phyloP scores from a whole-genome alignment of 2,888 invertebrate genomes.

The Vandiemenella viatica region DNA sequence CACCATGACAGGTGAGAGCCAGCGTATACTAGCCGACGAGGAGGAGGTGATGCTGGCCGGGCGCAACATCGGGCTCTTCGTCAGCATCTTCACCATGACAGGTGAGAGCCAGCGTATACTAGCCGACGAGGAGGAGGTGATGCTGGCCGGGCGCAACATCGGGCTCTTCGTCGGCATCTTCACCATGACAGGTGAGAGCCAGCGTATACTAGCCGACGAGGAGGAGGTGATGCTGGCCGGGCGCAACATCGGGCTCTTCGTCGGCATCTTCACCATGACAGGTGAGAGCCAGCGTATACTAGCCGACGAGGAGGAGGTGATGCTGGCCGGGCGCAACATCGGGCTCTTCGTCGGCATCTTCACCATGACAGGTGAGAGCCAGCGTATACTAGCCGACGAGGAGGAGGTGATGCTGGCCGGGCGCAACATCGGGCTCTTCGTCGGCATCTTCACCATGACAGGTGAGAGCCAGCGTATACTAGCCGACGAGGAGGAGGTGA shows the following conservation, averaged over 20 bases:
- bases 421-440: slow-evolving; percentile 88
- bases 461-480: slow-evolving; percentile 37
- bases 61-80: slow-evolving; percentile 88
- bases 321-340: slow-evolving; percentile 95
- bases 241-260: slow-evolving; percentile 88
- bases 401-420: slow-evolving; percentile 99
- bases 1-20: slow-evolving; percentile 83
- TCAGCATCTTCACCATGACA: slow-evolving; percentile 99
- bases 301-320: slow-evolving; percentile 96
- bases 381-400: slow-evolving; percentile 84
- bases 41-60: slow-evolving; percentile 99
- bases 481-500: slow-evolving; percentile 78
- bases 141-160: slow-evolving; percentile 95
- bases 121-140: slow-evolving; percentile 66
- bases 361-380: slow-evolving; percentile 93
- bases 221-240: slow-evolving; percentile 99
- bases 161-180: slow-evolving; percentile 95
- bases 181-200: slow-evolving; percentile 82
- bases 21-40: slow-evolving; percentile 31
- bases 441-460: slow-evolving; percentile 99
- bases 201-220: slow-evolving; percentile 30
- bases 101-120: slow-evolving; percentile 37
- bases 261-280: slow-evolving; percentile 99
- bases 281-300: slow-evolving; percentile 53
- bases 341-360: slow-evolving; percentile 95